phyloP scores from a whole-genome alignment of 2,797 vertebrate species.

The Chiloscyllium punctatum region DNA sequence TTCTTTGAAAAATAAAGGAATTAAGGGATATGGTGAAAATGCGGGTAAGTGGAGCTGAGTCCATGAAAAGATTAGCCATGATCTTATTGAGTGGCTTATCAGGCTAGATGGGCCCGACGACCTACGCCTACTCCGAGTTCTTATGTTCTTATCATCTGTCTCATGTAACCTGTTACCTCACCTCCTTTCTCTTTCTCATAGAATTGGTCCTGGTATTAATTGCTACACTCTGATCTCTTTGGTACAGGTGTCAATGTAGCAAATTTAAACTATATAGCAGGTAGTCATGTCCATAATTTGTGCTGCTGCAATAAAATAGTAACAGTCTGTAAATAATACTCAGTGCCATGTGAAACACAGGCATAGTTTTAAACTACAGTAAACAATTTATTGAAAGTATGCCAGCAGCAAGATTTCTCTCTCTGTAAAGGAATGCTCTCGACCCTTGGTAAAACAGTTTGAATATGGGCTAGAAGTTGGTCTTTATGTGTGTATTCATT shows the following conservation, averaged over 20 bases:
- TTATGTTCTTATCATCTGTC: neutral
- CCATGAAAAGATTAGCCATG: no score
- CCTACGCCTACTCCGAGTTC: no score
- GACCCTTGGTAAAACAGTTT: neutral
- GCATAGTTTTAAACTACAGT: neutral
- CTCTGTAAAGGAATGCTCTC: neutral
- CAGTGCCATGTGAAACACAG: neutral
- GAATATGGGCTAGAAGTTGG: no score
- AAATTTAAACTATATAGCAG: neutral
- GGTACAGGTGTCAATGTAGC: neutral
- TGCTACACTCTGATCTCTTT: neutral
- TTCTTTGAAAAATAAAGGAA: no score
- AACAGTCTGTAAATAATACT: neutral
- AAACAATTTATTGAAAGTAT: neutral
- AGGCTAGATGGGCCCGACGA: neutral
- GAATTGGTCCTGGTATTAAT: neutral
- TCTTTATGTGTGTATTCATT: no score
- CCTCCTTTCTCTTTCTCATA: neutral
- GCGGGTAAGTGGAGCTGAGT: no score
- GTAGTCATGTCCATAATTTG: neutral
- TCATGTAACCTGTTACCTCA: neutral
- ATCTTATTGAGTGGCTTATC: no score
- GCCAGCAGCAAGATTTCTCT: neutral
- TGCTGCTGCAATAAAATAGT: neutral
- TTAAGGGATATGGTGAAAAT: no score